Conservation (phyloP, 2,113 vertebrate genomes). For the Notarius lentiginosus region DNA sequence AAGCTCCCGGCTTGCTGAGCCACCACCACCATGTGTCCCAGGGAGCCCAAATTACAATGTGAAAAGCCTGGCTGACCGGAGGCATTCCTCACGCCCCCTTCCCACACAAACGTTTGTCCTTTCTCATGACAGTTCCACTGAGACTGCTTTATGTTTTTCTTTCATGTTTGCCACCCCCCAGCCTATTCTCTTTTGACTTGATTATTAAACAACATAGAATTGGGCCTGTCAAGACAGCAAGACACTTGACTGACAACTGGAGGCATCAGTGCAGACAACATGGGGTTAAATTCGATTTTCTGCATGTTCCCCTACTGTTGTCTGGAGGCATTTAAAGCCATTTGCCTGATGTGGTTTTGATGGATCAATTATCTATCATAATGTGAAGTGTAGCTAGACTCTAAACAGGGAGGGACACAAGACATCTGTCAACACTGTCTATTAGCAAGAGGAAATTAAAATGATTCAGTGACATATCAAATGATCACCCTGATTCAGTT, state of each 20-base stretch:
- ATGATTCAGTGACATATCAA: conserved; percentile 69
- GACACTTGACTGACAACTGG: conserved; percentile 65
- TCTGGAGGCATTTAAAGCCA: conserved; percentile 72
- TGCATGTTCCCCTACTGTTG: conserved; percentile 69
- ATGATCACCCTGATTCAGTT: neutral
- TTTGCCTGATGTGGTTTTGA: conserved; percentile 74
- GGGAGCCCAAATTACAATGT: conserved; percentile 84
- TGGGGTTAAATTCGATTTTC: conserved; percentile 80
- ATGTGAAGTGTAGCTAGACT: conserved; percentile 68
- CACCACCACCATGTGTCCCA: conserved; percentile 82
- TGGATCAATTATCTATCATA: conserved; percentile 79
- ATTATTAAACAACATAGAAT: conserved; percentile 75
- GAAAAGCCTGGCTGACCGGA: conserved; percentile 77
- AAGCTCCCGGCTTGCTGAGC: conserved; percentile 74
- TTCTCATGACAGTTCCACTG: conserved; percentile 77
- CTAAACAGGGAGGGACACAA: conserved; percentile 67
- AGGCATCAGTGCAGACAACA: conserved; percentile 68
- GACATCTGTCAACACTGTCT: conserved; percentile 76
- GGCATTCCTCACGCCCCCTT: conserved; percentile 73
- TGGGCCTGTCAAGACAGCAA: conserved; percentile 73
- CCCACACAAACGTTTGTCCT: conserved; percentile 58
- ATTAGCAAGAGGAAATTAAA: conserved; percentile 76
- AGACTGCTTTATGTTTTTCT: conserved; percentile 64
- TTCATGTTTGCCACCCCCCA: conserved; percentile 46
- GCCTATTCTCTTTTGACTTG: conserved; percentile 65